A percentile compares a stretch with the other conserved stretches of the same genome.
phyloP scores from a whole-genome alignment of 2,113 vertebrate species.

The Erythrolamprus reginae region DNA sequence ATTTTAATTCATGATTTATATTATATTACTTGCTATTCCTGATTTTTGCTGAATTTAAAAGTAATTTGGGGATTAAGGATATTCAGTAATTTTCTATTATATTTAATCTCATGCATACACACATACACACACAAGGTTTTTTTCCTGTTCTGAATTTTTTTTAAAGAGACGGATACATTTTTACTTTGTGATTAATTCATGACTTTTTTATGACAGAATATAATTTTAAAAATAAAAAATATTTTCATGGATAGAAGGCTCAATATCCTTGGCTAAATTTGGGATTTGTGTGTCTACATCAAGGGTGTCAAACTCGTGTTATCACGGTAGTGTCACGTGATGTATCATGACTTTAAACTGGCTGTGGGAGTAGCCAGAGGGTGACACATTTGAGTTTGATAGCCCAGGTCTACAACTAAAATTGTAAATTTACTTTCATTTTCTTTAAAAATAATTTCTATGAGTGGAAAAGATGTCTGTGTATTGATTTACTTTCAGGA shows the following conservation, averaged over 20 bases:
- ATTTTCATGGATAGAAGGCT: not conserved
- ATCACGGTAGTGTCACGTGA: no score
- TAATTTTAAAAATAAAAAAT: not conserved
- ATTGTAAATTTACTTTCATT: not conserved
- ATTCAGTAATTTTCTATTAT: not conserved
- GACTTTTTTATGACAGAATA: not conserved
- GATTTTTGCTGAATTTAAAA: not conserved
- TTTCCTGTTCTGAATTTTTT: not conserved
- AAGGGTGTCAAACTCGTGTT: no score
- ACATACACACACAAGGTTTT: not conserved
- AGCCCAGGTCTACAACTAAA: not conserved
- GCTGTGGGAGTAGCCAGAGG: no score
- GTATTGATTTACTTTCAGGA: conserved; percentile 17
- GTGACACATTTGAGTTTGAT: no score
- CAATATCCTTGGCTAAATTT: not conserved
- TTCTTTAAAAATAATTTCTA: not conserved
- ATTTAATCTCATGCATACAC: not conserved
- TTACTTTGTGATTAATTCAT: not conserved
- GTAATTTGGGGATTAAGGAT: not conserved
- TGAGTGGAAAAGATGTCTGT: not conserved
- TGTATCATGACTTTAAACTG: no score
- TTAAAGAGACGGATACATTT: not conserved
- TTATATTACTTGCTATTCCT: not conserved
- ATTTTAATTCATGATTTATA: not conserved
- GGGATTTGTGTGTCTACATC: not conserved